Evolutionary conservation across 2,888 invertebrate species (phyloP), one percentile per base, ranked within the genome.

Genomic region (Agrilus cyanescens): DNA sequence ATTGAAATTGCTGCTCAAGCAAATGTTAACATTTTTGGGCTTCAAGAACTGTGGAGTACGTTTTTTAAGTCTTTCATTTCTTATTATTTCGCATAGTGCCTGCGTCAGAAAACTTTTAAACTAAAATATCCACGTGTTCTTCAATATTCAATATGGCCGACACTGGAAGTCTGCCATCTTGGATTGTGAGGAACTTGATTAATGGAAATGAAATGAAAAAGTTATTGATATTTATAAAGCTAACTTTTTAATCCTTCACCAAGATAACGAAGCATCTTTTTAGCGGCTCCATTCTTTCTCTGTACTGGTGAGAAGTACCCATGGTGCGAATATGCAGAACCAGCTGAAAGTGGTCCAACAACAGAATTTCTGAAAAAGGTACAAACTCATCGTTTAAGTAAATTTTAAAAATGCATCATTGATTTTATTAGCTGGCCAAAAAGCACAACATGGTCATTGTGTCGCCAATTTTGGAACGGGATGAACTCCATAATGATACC

Each of bases 271-370:
- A 18, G 31, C 32, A 39, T 52, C 41, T 40, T 65, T 65, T 20
- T 59, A 93, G 91, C 82, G 4, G 96, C 97, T 95, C 96, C 98
- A 0, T 98, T 98, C 71, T 94, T 88, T 8, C 89, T 98, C 59
- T 97, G 96, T 61, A 98, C 98, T 0, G 73, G 89, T 40, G 90
- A 94, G 65, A 93, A 88, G 59, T 75, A 80, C 46, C 89, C 90
- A 1, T 98, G 97, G 97, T 80, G 83, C 52, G 90, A 94, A 61
- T 94, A 96, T 65, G 93, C 94, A 0, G 97, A 98, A 67, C 78
- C 83, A 31, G 86, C 88, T 0, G 76, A 81, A 56, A 65, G 73
- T 49, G 98, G 97, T 0, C 84, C 89, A 0, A 85, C 91, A 1
- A 88, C 87, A 0, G 70, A 70, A 53, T 81, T 95, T 55, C 63